phyloP scores from a whole-genome alignment of 1,140 invertebrate species.

The Antheraea pernyi region DNA sequence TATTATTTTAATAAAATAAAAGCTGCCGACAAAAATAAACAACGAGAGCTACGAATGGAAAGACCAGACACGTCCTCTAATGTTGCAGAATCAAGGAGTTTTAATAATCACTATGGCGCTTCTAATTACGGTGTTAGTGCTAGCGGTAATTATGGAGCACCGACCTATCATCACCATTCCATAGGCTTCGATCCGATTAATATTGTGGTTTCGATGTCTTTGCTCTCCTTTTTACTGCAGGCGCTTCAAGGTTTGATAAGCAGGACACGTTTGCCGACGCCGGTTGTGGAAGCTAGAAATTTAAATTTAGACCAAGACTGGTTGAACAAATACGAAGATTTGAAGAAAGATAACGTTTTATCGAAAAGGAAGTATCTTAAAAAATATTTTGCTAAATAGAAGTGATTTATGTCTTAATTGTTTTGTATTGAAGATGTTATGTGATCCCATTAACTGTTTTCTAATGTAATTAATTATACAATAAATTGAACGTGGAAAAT shows the following conservation, averaged over 20 bases:
- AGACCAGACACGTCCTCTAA: constrained; percentile 30
- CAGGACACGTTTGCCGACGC: constrained; percentile 56
- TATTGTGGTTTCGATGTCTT: constrained; percentile 73
- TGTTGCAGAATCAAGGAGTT: constrained; percentile 48
- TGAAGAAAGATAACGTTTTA: constrained; percentile 35
- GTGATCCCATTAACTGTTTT: neutral
- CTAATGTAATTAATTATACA: too few relatives aligned
- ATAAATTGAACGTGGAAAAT: too few relatives aligned
- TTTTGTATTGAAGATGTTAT: too few relatives aligned
- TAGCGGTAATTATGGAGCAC: constrained; percentile 39
- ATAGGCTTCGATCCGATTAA: constrained; percentile 76
- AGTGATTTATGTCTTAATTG: neutral
- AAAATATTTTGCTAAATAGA: constrained; percentile 31
- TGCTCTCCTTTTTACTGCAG: constrained; percentile 71
- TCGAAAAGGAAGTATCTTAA: constrained; percentile 39
- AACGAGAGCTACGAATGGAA: constrained; percentile 47
- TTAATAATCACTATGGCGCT: constrained; percentile 46
- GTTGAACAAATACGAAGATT: constrained; percentile 44
- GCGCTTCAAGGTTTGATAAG: constrained; percentile 64
- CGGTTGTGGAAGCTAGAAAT: constrained; percentile 59
- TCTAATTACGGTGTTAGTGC: constrained; percentile 54
- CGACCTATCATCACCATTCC: constrained; percentile 73
- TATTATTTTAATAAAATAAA: constrained; percentile 18
- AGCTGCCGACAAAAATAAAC: constrained; percentile 20
- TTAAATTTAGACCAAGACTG: constrained; percentile 40